Evolutionary conservation across 2,113 vertebrate species (phyloP), one percentile per base, ranked within the genome.

Genomic region (Chaetodon trifascialis): DNA sequence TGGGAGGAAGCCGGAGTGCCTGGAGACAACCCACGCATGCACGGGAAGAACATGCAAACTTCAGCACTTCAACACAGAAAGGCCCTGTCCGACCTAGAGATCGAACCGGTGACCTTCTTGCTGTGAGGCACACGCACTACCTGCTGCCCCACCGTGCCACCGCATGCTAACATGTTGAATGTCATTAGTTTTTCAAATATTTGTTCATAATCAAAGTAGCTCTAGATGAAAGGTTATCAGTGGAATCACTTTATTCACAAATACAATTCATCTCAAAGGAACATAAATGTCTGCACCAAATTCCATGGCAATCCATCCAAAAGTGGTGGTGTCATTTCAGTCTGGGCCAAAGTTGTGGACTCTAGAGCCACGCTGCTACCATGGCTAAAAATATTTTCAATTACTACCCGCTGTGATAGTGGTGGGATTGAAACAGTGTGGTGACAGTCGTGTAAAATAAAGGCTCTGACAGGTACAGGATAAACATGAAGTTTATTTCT

Each of bases 401-500:
- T 64, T 25, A 62, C 54, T 58, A 47, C 46, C 21, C 2, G 1
- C 19, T 2, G 5, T 16, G 25, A 59, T 7, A 34, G 58, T 14
- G 44, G 30, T 10, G 15, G 36, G 5, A 44, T 5, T 58, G 34
- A 62, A 78, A 30, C 14, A 6, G 23, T 46, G 30, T 30, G 25
- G 38, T 17, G 74, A 51, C 59, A 71, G 23, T 51, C 16, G 15
- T 44, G 62, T 40, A 55, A 87, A 85, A 44, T 72, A 55, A 83
- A 85, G 49, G 30, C 59, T 17, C 11, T 72, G 60, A 87, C 73
- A 74, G 10, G 16, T 38, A 34, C 46, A 60, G 42, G 44, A 25
- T 68, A 88, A 90, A 91, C 47, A 85, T 62, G 11, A 5, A 78
- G 72, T 92, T 90, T 92, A 90, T 90, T 90, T 85, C 63, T 69